Evolutionary conservation across 1,140 invertebrate species (phyloP), one percentile per base, ranked within the genome.

Genomic region (Heliconius nattereri): DNA sequence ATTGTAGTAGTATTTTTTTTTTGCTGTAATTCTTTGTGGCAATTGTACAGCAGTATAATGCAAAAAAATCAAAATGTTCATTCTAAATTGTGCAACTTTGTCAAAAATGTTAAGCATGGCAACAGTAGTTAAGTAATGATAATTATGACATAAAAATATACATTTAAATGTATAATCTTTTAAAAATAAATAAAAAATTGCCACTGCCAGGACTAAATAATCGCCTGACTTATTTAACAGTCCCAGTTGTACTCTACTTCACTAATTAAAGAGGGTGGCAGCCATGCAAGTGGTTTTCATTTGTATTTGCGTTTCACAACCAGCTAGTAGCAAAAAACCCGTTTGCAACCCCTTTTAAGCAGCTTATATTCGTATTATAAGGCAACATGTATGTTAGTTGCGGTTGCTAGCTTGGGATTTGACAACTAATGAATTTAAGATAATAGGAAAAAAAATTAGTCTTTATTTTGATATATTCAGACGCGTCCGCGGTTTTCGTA

Each of bases 251-350:
- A 66, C 60, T 66, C 5, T 57, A 57, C 54, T 66, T 66, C 60
- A 66, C 60, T 89, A 87, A 88, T 89, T 88, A 89, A 86, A 88
- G 81, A 84, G 85, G 86, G 87, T 87, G 87, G 83, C 84, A 84
- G 80, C 83, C 85, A 83, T 87, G 83, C 82, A 85, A 84, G 79
- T 85, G 79, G 82, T 78, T 82, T 85, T 82, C 84, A 80, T 85
- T 88, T 85, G 85, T 85, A 84, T 84, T 85, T 86, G 81, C 81
- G 70, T 79, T 45, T 74, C 76, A 32, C 77, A 80, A 77, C 79
- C 78, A 73, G 79, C 78, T 74, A 66, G 74, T 77, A 72, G 83
- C 73, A 85, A 85, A 87, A 86, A 85, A 81, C 70, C 66, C 73
- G 75, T 76, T 80, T 35, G 60, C 82, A 76, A 78, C 79, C 76